Base-by-base conservation (phyloP, 2,797 vertebrate species). In the Catharus ustulatus region DNA sequence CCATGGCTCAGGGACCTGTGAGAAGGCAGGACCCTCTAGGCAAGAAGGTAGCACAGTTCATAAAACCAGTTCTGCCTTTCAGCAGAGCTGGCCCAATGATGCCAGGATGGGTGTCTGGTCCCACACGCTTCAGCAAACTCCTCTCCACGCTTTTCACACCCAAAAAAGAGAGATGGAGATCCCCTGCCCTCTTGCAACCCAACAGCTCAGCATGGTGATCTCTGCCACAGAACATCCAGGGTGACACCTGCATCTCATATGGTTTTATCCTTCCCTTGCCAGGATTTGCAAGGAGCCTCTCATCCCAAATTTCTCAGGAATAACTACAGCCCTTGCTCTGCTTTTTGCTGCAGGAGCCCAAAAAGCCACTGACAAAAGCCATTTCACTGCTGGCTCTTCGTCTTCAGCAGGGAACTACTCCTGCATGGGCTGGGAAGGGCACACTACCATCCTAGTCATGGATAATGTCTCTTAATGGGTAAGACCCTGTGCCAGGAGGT, bases 21-120 rank as follows among this genome's bases (percentile, higher is more conserved):
- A 87, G 83, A 87, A 91, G 91, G 71, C 74, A 69, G 82, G 67
- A 78, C 67, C 90, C 90, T 75, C 67, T 11, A 67, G 84, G 97
- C 78, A 51, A 57, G 73, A 49, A 76, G 84, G 62, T 46, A 90
- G 71, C 45, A 59, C 51, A 61, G 64, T 72, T 26, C 82, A 49
- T 66, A 85, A 91, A 90, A 67, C 36, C 14, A 0, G 17, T 3
- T 2, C 73, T 84, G 83, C 75, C 84, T 82, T 32, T 34, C 84
- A 51, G 27, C 69, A 18, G 73, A 62, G 49, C 76, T 23, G 34
- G 51, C 30, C 38, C 0, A 0, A 0, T 3, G 8, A 61, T 57
- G 77, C 38, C 34, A 67, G 38, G 34, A 49, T 14, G 30, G 34
- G 27, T 5, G 11, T 36, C 57, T 38, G 54, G 26, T 67, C 62